Conservation (phyloP, 2,113 vertebrate genomes). For the Chloroceryle aenea region DNA sequence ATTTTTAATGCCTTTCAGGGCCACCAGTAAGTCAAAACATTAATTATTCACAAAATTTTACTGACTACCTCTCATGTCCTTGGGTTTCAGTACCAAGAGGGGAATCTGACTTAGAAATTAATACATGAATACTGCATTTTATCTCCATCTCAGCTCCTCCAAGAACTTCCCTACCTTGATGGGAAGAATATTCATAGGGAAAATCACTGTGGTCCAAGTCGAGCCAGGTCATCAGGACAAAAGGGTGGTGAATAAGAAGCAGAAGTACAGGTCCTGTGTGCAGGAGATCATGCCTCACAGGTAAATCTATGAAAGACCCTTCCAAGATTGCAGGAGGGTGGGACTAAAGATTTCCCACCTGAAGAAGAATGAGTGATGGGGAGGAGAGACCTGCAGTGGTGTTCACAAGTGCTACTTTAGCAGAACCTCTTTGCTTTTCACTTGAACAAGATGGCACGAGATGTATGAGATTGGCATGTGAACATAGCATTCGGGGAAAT, state of each 20-base stretch:
- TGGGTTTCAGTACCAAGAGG: background rate
- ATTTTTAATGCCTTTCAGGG: background rate
- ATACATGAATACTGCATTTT: background rate
- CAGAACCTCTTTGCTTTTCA: background rate
- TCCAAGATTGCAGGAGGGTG: background rate
- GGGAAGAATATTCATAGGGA: background rate
- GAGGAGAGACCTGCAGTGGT: background rate
- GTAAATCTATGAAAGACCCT: background rate
- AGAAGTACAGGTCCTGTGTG: background rate
- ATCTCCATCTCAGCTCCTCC: background rate
- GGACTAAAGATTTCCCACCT: background rate
- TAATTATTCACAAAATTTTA: background rate
- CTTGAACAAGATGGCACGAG: background rate
- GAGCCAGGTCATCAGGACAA: background rate
- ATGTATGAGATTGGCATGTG: accelerated
- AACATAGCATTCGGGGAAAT: background rate
- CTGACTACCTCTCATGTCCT: background rate
- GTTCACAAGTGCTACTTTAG: background rate
- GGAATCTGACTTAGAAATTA: background rate
- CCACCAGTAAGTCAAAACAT: background rate
- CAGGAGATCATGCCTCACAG: background rate
- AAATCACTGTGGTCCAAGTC: background rate
- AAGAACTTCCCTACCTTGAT: background rate
- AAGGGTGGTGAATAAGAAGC: background rate
- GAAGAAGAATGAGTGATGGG: background rate